These are phyloP conservation scores for Idaea biselata DNA, from an alignment of 2,888 invertebrate genomes.

Conservation along the genomic window DNA sequence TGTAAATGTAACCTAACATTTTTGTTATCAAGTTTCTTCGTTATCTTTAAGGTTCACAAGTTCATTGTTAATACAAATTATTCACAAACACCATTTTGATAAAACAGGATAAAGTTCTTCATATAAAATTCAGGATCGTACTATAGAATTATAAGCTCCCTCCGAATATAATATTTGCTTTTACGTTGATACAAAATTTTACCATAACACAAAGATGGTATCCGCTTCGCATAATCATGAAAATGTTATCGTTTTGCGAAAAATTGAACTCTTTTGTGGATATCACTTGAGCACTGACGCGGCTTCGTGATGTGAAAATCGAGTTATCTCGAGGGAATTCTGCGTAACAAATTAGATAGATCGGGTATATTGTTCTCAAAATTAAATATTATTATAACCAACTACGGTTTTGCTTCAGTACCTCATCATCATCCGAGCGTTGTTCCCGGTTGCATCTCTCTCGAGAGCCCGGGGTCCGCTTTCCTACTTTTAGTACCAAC, in stretches of 20 bases:
- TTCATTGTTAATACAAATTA: constrained; percentile 5
- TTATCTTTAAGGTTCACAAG: constrained; percentile 5
- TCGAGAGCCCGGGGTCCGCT: too few species aligned
- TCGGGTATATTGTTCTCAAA: too few species aligned
- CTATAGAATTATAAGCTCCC: neutral
- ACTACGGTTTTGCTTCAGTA: constrained; percentile 18
- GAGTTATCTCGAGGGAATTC: constrained; percentile 33
- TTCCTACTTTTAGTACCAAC: too few species aligned
- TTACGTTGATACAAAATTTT: constrained; percentile 25
- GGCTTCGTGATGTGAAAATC: constrained; percentile 38
- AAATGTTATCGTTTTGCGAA: constrained; percentile 57
- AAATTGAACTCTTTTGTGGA: constrained; percentile 56
- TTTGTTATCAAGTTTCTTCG: constrained; percentile 12
- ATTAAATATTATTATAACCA: too few species aligned
- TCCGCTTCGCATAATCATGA: constrained; percentile 56
- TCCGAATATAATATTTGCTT: constrained; percentile 9
- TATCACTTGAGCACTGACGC: constrained; percentile 51
- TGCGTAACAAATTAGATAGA: neutral
- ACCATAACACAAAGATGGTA: constrained; percentile 45
- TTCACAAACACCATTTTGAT: constrained; percentile 18
- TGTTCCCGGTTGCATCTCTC: too few species aligned
- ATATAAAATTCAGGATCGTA: neutral
- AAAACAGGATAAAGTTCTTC: constrained; percentile 5
- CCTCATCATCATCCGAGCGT: too few species aligned
- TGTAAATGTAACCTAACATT: constrained; percentile 15